These are phyloP conservation scores for Holothuria scabra DNA, from an alignment of 53 echinoderm and acorn worm species.

Conservation along the genomic window DNA sequence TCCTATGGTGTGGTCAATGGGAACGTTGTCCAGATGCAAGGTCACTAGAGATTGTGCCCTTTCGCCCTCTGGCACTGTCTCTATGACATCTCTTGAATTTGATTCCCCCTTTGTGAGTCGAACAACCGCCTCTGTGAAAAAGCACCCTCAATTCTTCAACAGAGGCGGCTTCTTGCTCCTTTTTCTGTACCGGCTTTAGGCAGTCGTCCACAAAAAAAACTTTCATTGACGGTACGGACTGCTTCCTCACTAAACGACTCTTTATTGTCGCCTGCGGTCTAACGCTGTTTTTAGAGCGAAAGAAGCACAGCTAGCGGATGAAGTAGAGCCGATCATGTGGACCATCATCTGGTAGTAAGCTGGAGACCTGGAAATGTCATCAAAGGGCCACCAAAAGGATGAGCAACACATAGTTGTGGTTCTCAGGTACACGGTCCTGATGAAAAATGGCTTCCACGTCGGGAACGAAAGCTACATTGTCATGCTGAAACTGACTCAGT, in stretches of 20 bases:
- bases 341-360: slow-evolving; percentile 34
- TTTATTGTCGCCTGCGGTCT: slow-evolving; percentile 34
- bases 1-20: slow-evolving; percentile 63
- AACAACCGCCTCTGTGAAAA: slow-evolving; percentile 54
- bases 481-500: slow-evolving; percentile 51
- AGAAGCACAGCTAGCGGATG: slow-evolving; percentile 24
- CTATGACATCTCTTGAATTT: slow-evolving; percentile 47
- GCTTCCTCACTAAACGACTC: background rate
- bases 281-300: slow-evolving; percentile 46
- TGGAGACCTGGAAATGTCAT: background rate
- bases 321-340: slow-evolving; percentile 30
- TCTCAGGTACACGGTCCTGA: slow-evolving; percentile 36
- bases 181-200: slow-evolving; percentile 48
- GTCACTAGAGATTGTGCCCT: slow-evolving; percentile 49
- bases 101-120: slow-evolving; percentile 66
- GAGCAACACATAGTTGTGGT: slow-evolving; percentile 48
- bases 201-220: slow-evolving; percentile 78
- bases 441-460: slow-evolving; percentile 49
- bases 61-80: slow-evolving; percentile 32
- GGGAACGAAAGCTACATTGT: slow-evolving; percentile 44
- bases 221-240: background rate
- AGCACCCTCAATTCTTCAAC: slow-evolving; percentile 18
- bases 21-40: slow-evolving; percentile 46
- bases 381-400: slow-evolving; percentile 57
- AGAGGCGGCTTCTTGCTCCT: slow-evolving; percentile 28